These are phyloP conservation scores for Agrypnia vestita DNA, from an alignment of 1,140 invertebrate species.

Conservation along the genomic window DNA sequence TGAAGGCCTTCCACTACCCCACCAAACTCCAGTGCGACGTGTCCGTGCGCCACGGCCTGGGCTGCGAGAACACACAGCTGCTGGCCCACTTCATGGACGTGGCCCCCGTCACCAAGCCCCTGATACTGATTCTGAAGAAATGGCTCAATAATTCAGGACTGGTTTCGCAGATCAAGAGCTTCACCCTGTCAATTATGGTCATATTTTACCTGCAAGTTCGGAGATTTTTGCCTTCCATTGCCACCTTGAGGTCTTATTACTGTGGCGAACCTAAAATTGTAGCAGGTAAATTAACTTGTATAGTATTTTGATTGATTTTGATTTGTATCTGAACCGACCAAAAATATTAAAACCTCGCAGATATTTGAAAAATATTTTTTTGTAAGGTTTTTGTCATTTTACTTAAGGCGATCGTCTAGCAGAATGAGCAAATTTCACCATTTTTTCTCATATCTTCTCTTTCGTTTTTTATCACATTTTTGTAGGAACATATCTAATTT, in stretches of 20 bases:
- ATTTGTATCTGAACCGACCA: too few relatives aligned
- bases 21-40: conserved; percentile 73
- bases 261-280: neutral
- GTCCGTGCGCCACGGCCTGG: conserved; percentile 74
- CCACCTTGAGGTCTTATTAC: neutral
- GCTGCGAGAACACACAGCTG: conserved; percentile 73
- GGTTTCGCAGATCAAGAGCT: conserved; percentile 66
- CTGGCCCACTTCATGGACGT: conserved; percentile 67
- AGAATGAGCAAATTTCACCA: too few relatives aligned
- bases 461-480: too few relatives aligned
- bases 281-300: neutral
- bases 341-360: too few relatives aligned
- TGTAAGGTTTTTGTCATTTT: too few relatives aligned
- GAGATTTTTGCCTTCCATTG: conserved; percentile 61
- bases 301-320: too few relatives aligned
- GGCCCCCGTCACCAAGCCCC: conserved; percentile 63
- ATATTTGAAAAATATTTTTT: too few relatives aligned
- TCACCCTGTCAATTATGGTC: conserved; percentile 67
- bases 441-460: too few relatives aligned
- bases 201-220: conserved; percentile 68
- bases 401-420: too few relatives aligned
- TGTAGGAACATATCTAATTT: too few relatives aligned
- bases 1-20: conserved; percentile 70
- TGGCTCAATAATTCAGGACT: conserved; percentile 69
- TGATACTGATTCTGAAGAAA: conserved; percentile 71